These are phyloP conservation scores for Nephrotoma flavescens DNA, from an alignment of 2,888 invertebrate species.

Conservation along the genomic window DNA sequence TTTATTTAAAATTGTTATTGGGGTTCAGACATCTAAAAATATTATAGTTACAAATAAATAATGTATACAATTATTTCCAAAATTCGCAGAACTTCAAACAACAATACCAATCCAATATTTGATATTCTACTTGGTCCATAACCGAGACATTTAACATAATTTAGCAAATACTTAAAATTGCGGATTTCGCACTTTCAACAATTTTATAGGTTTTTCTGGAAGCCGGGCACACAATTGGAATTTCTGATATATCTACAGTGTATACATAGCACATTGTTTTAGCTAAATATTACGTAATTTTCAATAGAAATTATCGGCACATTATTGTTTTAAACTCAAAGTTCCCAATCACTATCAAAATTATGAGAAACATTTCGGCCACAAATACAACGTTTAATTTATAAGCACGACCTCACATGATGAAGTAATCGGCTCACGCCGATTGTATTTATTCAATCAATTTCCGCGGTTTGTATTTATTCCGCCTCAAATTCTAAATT, in stretches of 20 bases:
- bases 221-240: not conserved
- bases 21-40: too few relatives aligned
- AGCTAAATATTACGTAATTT: not conserved
- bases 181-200: not conserved
- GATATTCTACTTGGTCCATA: not conserved
- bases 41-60: too few relatives aligned
- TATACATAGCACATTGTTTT: not conserved
- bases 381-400: not conserved
- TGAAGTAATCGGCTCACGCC: not conserved
- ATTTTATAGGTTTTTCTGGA: not conserved
- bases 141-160: not conserved
- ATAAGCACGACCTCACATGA: not conserved
- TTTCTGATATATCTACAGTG: not conserved
- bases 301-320: not conserved
- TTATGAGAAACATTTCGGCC: not conserved
- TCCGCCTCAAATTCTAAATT: not conserved
- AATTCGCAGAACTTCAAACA: not conserved
- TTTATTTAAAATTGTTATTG: too few relatives aligned
- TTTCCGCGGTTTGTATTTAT: not conserved
- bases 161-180: not conserved
- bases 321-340: not conserved
- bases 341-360: not conserved
- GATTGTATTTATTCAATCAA: too few relatives aligned
- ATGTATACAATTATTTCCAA: too few relatives aligned
- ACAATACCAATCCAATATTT: not conserved